Evolutionary conservation across 2,113 vertebrate species (phyloP), one percentile per base, ranked within the genome.

Genomic region (Pelecanus crispus): DNA sequence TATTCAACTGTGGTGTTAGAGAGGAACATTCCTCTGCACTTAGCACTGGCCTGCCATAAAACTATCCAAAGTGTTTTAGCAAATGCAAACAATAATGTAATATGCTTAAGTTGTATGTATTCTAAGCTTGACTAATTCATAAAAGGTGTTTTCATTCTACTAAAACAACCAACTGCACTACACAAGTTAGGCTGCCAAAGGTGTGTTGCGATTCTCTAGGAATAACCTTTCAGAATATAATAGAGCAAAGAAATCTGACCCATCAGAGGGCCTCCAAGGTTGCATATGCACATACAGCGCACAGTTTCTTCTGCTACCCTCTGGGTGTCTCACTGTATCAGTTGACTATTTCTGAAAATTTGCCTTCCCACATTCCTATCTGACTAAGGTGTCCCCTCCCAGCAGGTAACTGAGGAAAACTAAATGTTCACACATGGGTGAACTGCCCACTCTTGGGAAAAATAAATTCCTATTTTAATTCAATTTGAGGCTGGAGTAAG

Each of bases 261-360:
- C 16, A n/a, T 62, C 52, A n/a, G n/a, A 55, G 20, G 38, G 28
- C 11, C 16, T 42, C 20, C 11, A 29, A 13, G 11, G 25, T 24
- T 91, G 52, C 29, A 14, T 17, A 16, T 18, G 21, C 25, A 22
- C 3, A 13, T 13, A 31, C 65, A 67, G 36, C 1, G 10, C 31
- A 14, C 17, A 11, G 0, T 72, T 80, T 52, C 59, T 75, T 62
- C 6, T 82, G 49, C 65, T 73, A 18, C 36, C 5, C 9, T 72
- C n/a, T 47, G 40, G 4, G 9, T 56, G 12, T 40, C 52, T 80
- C 0, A 0, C 21, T 81, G 21, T 59, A 38, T 80, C 13, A 20
- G 3, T 63, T 63, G 34, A 55, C 17, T 63, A 1, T 86, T 83
- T 71, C 38, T 95, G 78, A 72, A 94, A 86, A 62, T 49, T 58